These are phyloP conservation scores for Oxystoma pomonae DNA, from an alignment of 2,888 invertebrate species.

Conservation along the genomic window DNA sequence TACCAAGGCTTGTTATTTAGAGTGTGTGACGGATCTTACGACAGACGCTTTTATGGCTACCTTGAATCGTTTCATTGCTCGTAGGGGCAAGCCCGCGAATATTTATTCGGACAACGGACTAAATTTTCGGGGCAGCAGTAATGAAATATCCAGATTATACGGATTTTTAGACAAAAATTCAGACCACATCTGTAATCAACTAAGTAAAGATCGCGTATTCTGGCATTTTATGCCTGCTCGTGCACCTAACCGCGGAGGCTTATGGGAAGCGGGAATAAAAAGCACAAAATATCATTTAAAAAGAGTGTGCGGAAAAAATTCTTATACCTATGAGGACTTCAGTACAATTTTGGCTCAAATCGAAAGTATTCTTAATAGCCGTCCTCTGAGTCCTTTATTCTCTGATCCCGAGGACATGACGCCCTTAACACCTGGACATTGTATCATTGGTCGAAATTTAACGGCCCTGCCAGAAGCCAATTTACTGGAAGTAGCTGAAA, in stretches of 20 bases:
- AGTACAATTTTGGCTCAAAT: constrained; percentile 21
- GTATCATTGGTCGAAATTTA: constrained; percentile 19
- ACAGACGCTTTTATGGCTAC: not conserved
- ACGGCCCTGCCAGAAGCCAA: constrained; percentile 20
- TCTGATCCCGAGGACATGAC: constrained; percentile 17
- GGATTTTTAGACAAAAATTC: not conserved
- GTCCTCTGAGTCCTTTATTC: constrained; percentile 23
- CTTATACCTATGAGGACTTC: constrained; percentile 19
- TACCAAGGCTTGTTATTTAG: constrained; percentile 7
- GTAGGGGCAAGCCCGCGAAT: not conserved
- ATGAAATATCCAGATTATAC: not conserved
- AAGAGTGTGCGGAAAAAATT: constrained; percentile 13
- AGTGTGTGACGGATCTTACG: not conserved
- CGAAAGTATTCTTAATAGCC: constrained; percentile 26
- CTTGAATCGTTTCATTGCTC: not conserved
- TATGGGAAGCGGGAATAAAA: constrained; percentile 25
- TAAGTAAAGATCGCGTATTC: constrained; percentile 12
- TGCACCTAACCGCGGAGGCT: constrained; percentile 26
- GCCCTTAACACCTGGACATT: constrained; percentile 26
- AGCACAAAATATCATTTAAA: constrained; percentile 17
- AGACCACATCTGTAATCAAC: not conserved
- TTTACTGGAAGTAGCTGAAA: constrained; percentile 7
- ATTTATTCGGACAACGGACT: not conserved
- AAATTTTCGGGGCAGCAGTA: not conserved
- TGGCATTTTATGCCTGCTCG: constrained; percentile 30